phyloP scores from a whole-genome alignment of 2,888 invertebrate species.

The Sicus ferrugineus region DNA sequence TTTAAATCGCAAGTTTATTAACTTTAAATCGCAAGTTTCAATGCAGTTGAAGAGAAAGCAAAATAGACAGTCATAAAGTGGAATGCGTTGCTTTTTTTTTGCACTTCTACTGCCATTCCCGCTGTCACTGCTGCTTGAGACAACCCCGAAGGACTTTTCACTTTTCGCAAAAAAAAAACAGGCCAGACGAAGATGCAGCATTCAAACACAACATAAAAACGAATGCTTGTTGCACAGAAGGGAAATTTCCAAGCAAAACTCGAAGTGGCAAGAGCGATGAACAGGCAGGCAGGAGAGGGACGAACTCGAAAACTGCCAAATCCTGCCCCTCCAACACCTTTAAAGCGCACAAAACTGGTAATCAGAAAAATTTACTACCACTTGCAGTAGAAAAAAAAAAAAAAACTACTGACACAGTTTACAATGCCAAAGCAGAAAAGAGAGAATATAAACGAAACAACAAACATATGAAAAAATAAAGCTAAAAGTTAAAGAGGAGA shows the following conservation, averaged over 20 bases:
- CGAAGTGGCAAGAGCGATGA: not conserved
- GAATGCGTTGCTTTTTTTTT: constrained; percentile 7
- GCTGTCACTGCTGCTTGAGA: not conserved
- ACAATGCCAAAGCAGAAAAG: too few species aligned
- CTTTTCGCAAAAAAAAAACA: not conserved
- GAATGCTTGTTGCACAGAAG: not conserved
- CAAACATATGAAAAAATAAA: not conserved
- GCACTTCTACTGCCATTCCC: not conserved
- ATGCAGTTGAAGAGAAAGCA: constrained; percentile 5
- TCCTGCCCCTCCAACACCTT: too few species aligned
- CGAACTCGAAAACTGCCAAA: not conserved
- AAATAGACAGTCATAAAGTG: constrained; percentile 15
- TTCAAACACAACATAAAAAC: not conserved
- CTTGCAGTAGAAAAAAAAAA: too few species aligned
- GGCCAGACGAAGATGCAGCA: not conserved
- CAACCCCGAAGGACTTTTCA: constrained; percentile 11
- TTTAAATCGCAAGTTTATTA: constrained; percentile 27
- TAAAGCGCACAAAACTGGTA: not conserved
- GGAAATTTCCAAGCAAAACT: not conserved
- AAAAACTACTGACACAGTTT: too few species aligned
- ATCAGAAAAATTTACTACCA: too few species aligned
- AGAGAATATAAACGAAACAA: not conserved
- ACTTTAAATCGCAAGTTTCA: constrained; percentile 20
- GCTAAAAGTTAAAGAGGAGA: too few species aligned
- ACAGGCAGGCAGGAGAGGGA: not conserved